Evolutionary conservation across 1,140 invertebrate genomes (phyloP).

Genomic region (Antheraea mylitta): DNA sequence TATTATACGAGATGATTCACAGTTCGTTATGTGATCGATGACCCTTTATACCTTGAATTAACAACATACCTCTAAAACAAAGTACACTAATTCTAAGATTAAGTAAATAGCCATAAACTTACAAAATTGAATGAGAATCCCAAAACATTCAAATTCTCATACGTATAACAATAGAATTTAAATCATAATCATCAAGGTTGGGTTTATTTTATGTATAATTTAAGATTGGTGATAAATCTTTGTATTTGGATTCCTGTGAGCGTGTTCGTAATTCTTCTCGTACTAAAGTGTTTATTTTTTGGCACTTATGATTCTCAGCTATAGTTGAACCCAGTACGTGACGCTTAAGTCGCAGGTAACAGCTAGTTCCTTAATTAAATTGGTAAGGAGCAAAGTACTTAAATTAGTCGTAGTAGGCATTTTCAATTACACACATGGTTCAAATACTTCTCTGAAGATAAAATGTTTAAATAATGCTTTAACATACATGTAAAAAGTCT

Average conservation of each 20-base stretch:
- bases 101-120: not conserved
- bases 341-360: no score
- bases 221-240: not conserved
- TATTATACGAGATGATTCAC: constrained; percentile 20
- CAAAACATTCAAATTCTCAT: constrained; percentile 1
- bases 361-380: no score
- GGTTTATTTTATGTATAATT: constrained; percentile 4
- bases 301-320: no score
- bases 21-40: constrained; percentile 13
- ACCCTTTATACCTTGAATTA: constrained; percentile 12
- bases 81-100: not conserved
- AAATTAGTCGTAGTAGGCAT: no score
- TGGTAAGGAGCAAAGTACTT: no score
- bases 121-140: constrained; percentile 1
- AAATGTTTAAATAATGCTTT: no score
- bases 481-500: no score
- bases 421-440: no score
- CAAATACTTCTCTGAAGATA: no score
- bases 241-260: not conserved
- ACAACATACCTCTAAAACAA: constrained; percentile 9
- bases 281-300: no score
- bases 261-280: no score
- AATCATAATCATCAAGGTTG: constrained; percentile 11
- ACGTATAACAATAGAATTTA: constrained; percentile 7
- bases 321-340: no score